Conservation (phyloP, 2,888 invertebrate genomes). For the Mythimna loreyi region DNA sequence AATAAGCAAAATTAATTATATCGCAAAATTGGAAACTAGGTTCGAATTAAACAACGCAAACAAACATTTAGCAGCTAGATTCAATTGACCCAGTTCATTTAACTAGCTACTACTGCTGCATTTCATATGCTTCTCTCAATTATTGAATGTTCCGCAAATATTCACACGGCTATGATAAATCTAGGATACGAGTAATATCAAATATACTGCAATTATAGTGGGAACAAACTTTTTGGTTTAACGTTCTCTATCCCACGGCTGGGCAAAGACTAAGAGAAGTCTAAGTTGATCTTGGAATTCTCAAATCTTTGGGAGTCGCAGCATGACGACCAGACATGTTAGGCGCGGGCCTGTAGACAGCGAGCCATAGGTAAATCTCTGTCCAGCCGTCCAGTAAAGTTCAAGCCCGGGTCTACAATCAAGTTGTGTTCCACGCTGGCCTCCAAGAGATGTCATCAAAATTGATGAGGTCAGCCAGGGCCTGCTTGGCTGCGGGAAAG, state of each 20-base stretch:
- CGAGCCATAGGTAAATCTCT: too few species aligned
- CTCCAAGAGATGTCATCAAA: too few species aligned
- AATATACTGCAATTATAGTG: neutral
- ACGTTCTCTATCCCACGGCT: neutral
- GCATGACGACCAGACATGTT: too few species aligned
- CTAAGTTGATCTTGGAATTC: neutral
- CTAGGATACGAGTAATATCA: neutral
- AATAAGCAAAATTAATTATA: conserved; percentile 7
- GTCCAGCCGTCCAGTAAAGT: too few species aligned
- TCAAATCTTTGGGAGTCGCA: too few species aligned
- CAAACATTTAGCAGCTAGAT: conserved; percentile 7
- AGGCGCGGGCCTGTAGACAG: too few species aligned
- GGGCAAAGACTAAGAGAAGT: neutral
- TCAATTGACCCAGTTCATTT: conserved; percentile 18
- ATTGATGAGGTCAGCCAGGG: too few species aligned
- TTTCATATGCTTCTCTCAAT: conserved; percentile 22
- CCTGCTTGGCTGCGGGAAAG: too few species aligned
- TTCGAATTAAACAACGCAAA: neutral
- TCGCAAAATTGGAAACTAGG: neutral
- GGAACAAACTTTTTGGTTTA: neutral
- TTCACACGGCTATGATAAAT: neutral
- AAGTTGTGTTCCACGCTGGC: too few species aligned
- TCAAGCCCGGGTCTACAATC: too few species aligned
- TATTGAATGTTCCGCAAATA: neutral
- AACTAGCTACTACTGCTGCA: conserved; percentile 31